A percentile compares a stretch with the other conserved stretches of the same genome.
Evolutionary conservation across 2,797 vertebrate species (phyloP).

Genomic region (Helarctos malayanus): DNA sequence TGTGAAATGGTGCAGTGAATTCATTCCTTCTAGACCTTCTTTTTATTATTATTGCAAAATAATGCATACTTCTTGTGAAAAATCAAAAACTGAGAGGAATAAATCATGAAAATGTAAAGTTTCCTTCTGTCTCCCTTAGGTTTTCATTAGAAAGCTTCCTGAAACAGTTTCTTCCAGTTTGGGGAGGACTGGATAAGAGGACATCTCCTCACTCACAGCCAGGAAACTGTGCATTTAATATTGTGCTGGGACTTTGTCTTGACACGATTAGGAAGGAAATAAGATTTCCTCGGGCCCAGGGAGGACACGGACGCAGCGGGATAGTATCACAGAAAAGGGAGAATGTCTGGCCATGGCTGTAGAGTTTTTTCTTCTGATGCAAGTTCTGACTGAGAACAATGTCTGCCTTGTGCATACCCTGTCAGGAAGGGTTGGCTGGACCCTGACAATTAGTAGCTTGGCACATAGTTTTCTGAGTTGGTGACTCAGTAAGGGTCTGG

Average conservation of each 20-base stretch:
- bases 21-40: slow-evolving; percentile 53
- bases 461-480: slow-evolving; percentile 14
- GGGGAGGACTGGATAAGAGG: not conserved
- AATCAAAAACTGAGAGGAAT: slow-evolving; percentile 26
- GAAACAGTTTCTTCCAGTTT: not conserved
- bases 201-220: not conserved
- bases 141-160: slow-evolving; percentile 37
- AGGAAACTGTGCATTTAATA: not conserved
- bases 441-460: slow-evolving; percentile 58
- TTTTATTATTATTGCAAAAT: slow-evolving; percentile 36
- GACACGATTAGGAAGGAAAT: not conserved
- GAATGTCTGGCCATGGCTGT: not conserved
- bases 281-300: not conserved
- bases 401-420: slow-evolving; percentile 25
- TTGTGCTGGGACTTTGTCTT: not conserved
- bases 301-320: not conserved
- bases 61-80: slow-evolving; percentile 31
- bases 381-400: slow-evolving; percentile 70
- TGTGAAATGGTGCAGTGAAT: slow-evolving; percentile 51
- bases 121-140: not conserved
- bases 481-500: not conserved
- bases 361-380: slow-evolving; percentile 2
- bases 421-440: slow-evolving; percentile 39
- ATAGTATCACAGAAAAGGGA: not conserved
- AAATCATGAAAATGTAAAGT: slow-evolving; percentile 16